Evolutionary conservation across 2,888 invertebrate species (phyloP), one percentile per base, ranked within the genome.

Genomic region (Amiota minor): DNA sequence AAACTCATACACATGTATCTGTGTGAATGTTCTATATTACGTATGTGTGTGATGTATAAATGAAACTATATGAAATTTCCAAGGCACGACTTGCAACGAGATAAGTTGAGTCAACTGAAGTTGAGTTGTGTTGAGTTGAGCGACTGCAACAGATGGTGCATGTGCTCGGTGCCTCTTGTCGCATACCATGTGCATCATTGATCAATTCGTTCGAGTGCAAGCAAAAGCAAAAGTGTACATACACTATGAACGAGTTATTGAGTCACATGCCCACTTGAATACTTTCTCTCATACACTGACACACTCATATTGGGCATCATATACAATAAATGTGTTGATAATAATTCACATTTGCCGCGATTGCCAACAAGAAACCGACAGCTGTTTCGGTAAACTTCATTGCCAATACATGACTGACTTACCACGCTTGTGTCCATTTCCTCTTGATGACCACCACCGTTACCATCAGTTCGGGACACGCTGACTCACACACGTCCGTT

Each of bases 171-270:
- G 59, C 16, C 59, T 53, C n/a, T 20, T 20, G 18, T 18, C 20
- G 56, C 56, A 56, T 56, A 4, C 10, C 59, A 18, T 50, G 53
- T 16, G 9, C 59, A 20, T 20, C 23, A 53, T 49, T 68, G 67
- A 68, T 68, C 23, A 68, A 68, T 35, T 67, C 65, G 65, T 12
- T 49, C 49, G 65, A 67, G 64, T 61, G 18, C 53, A 53, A 59
- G n/a, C 59, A 59, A 59, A 18, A 11, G 59, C 64, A 53, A 35
- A 35, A 35, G 35, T 35, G 59, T 59, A 49, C 18, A 1, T 18
- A 49, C 65, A 65, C 20, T 67, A 23, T 20, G 16, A 67, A 16
- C 47, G 18, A 65, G 46, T 16, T 47, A 14, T 16, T 47, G 47
- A 16, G 65, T 14, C 65, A 65, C 47, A 18, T 18, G 18, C 35